Evolutionary conservation across 2,113 vertebrate species (phyloP).

Genomic region (Elgaria multicarinata): DNA sequence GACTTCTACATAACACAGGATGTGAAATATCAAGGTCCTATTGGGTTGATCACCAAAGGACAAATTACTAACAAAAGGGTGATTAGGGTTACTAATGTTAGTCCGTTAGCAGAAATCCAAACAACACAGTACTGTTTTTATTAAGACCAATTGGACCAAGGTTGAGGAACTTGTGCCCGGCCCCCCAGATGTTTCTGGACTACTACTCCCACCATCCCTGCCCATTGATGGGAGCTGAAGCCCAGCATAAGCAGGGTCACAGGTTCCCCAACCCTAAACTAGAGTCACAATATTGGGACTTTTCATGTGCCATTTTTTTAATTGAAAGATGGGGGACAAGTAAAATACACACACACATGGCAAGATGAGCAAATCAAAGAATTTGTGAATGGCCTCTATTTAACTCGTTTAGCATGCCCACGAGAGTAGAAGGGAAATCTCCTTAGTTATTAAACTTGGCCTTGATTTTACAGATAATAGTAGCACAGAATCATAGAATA

Average conservation of each 20-base stretch:
- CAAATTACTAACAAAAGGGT: neutral
- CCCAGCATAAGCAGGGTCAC: no score
- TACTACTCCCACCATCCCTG: no score
- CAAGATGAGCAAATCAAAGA: neutral
- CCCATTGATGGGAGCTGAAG: no score
- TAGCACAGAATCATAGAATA: no score
- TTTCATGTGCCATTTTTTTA: neutral
- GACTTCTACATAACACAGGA: neutral
- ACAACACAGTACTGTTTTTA: neutral
- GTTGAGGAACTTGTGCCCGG: no score
- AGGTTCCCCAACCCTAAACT: no score
- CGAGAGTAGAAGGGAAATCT: neutral
- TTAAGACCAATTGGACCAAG: neutral
- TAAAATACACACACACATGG: no score
- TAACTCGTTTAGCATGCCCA: neutral
- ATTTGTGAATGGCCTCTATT: neutral
- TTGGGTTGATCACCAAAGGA: neutral
- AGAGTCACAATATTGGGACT: neutral
- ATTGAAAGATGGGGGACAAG: neutral
- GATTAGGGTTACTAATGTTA: neutral
- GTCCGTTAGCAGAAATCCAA: conserved; percentile 18
- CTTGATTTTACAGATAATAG: neutral
- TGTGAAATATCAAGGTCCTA: neutral
- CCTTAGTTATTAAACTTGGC: neutral
- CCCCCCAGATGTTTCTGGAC: no score